Percentiles rank a stretch among this genome's conserved stretches.
These are phyloP conservation scores for Berghia stephanieae DNA, from an alignment of 1,140 invertebrate genomes.

Conservation along the genomic window DNA sequence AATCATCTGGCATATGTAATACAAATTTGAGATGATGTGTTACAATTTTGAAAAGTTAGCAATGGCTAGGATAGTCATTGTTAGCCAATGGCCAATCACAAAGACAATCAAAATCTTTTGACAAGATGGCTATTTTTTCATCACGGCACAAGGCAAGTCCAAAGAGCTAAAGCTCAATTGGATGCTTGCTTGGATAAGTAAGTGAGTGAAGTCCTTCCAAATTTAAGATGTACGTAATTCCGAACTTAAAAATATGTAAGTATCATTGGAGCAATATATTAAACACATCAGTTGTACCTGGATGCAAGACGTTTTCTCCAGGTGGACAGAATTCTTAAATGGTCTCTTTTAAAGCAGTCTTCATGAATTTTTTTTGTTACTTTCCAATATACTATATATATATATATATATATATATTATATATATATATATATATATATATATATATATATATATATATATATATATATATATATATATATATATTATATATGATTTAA, in stretches of 20 bases:
- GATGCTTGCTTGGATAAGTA: too few relatives aligned
- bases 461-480: slow-evolving; percentile 21
- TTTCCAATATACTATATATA: slow-evolving; percentile 13
- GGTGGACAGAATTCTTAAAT: slow-evolving; percentile 3
- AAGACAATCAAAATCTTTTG: too few relatives aligned
- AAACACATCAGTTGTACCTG: neutral
- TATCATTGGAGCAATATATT: neutral
- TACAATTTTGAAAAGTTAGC: too few relatives aligned
- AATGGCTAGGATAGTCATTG: too few relatives aligned
- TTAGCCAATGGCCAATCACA: too few relatives aligned
- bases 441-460: slow-evolving; percentile 14
- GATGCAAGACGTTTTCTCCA: neutral
- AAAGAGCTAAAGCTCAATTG: too few relatives aligned
- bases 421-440: neutral
- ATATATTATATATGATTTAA: neutral
- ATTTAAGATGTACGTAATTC: too few relatives aligned
- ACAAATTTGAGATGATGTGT: too few relatives aligned
- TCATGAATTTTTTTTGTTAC: neutral
- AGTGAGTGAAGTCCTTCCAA: too few relatives aligned
- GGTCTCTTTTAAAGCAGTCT: neutral
- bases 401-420: slow-evolving; percentile 21
- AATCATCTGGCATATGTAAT: too few relatives aligned
- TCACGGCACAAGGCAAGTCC: too few relatives aligned
- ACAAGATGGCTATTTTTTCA: too few relatives aligned
- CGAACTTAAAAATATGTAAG: neutral